Evolutionary conservation across 2,888 invertebrate genomes (phyloP).

Genomic region (Callosobruchus maculatus): DNA sequence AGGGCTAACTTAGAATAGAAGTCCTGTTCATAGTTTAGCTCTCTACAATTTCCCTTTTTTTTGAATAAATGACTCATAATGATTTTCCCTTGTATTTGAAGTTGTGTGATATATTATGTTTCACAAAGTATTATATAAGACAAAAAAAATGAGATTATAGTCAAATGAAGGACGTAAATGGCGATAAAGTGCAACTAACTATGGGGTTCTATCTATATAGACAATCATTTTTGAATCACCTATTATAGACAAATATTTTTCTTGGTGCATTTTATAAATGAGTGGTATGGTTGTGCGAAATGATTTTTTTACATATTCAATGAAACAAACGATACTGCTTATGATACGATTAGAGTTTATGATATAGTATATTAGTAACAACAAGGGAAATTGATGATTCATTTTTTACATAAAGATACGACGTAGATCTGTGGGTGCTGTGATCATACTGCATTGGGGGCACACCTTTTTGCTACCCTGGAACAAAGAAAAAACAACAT

Average conservation of each 20-base stretch:
- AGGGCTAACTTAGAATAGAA: not conserved
- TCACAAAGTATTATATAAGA: too few species aligned
- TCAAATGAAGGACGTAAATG: not conserved
- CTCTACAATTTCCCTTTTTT: not conserved
- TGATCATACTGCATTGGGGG: conserved; percentile 92
- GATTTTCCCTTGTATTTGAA: too few species aligned
- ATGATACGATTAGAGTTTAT: not conserved
- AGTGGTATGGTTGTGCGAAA: not conserved
- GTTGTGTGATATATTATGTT: too few species aligned
- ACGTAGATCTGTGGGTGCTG: conserved; percentile 80
- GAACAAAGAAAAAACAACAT: conserved; percentile 22
- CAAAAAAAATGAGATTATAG: too few species aligned
- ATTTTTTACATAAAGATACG: conserved; percentile 78
- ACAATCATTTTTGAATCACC: not conserved
- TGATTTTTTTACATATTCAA: not conserved
- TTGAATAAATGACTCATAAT: not conserved
- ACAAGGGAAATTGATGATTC: not conserved
- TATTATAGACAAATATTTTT: not conserved
- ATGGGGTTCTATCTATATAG: not conserved
- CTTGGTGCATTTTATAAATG: not conserved
- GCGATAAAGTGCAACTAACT: not conserved
- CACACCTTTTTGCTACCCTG: conserved; percentile 88
- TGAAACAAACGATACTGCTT: not conserved
- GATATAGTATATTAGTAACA: not conserved
- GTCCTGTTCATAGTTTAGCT: not conserved